A percentile compares a stretch with the other conserved stretches of the same genome.
Evolutionary conservation across 2,113 vertebrate species (phyloP).

Genomic region (Pachypanchax playfairii): DNA sequence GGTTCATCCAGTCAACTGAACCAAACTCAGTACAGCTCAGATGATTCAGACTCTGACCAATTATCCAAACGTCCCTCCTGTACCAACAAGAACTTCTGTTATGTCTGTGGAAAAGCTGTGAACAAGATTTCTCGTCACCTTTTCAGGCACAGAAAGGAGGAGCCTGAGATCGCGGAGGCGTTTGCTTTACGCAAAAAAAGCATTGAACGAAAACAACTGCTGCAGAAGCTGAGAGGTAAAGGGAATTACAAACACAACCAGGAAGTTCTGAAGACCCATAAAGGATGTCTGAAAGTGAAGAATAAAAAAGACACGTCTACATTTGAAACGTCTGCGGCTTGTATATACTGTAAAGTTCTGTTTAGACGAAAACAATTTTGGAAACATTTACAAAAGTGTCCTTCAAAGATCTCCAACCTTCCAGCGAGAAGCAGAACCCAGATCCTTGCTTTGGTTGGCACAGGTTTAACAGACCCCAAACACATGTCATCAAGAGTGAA

Average conservation of each 20-base stretch:
- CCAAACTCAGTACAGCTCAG: background rate
- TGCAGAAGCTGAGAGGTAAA: slow-evolving; percentile 26
- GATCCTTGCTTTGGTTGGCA: slow-evolving; percentile 16
- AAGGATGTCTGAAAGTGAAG: slow-evolving; percentile 38
- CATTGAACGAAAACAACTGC: background rate
- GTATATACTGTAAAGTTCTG: slow-evolving; percentile 57
- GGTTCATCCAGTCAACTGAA: background rate
- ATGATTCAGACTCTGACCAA: slow-evolving; percentile 3
- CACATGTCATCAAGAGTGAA: slow-evolving; percentile 26
- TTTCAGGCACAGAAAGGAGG: slow-evolving; percentile 19
- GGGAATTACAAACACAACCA: slow-evolving; percentile 58
- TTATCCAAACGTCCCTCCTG: background rate
- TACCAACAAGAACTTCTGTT: slow-evolving; percentile 54
- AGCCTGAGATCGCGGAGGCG: slow-evolving; percentile 31
- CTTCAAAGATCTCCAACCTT: background rate
- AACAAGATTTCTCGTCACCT: slow-evolving; percentile 54
- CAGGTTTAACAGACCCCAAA: slow-evolving; percentile 3
- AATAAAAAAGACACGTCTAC: rapidly evolving
- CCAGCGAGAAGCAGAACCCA: background rate
- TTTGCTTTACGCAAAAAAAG: slow-evolving; percentile 11
- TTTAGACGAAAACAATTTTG: slow-evolving; percentile 6
- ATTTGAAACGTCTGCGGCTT: slow-evolving; percentile 4
- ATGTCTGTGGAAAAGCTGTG: slow-evolving; percentile 40
- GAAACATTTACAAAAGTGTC: slow-evolving; percentile 41
- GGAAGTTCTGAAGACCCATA: slow-evolving; percentile 13